Percentiles rank a stretch among this genome's conserved stretches.
phyloP scores from a whole-genome alignment of 53 echinoderm and acorn worm species.

The Glandiceps talaboti region DNA sequence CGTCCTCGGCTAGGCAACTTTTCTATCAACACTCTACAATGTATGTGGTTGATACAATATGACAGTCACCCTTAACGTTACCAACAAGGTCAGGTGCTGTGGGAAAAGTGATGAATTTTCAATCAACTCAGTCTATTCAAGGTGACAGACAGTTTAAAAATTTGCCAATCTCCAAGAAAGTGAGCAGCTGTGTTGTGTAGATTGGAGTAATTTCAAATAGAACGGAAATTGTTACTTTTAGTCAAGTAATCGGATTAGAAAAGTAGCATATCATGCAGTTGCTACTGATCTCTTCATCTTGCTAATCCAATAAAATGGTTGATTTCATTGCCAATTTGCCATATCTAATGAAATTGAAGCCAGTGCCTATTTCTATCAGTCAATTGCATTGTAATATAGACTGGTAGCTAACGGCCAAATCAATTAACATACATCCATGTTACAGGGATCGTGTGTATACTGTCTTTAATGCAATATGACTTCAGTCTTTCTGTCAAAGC shows the following conservation, averaged over 20 bases:
- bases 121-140: not conserved
- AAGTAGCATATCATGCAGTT: not conserved
- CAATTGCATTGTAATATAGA: not conserved
- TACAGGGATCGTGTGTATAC: not conserved
- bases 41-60: too few species aligned
- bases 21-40: too few species aligned
- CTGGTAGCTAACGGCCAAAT: not conserved
- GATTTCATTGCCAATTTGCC: not conserved
- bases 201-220: not conserved
- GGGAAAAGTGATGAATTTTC: not conserved
- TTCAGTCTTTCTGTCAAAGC: not conserved
- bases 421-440: not conserved
- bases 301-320: not conserved
- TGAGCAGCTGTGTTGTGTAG: not conserved
- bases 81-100: not conserved
- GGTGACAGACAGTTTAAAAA: not conserved
- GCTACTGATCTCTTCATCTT: not conserved
- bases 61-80: too few species aligned
- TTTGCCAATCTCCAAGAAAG: not conserved
- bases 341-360: not conserved
- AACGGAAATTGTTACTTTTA: not conserved
- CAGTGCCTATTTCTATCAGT: not conserved
- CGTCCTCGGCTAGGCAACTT: too few species aligned
- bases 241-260: not conserved
- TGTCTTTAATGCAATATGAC: not conserved